Evolutionary conservation across 2,888 invertebrate species (phyloP), one percentile per base, ranked within the genome.

Genomic region (Endotricha flammealis): DNA sequence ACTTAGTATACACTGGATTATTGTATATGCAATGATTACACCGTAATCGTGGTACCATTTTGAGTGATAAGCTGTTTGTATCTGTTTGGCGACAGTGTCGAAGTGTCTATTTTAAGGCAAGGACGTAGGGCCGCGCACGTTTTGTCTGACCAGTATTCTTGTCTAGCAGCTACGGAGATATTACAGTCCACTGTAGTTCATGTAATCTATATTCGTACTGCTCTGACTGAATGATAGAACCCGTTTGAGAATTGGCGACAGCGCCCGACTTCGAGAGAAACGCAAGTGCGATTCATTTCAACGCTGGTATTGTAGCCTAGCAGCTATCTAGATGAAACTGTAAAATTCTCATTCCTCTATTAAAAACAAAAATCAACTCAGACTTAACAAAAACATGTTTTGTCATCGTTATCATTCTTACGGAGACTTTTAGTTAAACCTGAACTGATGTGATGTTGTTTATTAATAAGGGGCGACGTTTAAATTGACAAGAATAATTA

Each of bases 11-110:
- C 66, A 74, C 63, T 68, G 65, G 66, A 65, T 65, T 64, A 57
- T 56, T 64, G 50, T 54, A 54, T 65, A 64, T 64, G 55, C 59
- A 64, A 46, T 58, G 75, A 76, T 79, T 72, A 75, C 57, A 56
- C 48, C 59, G 68, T 72, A 79, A 83, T 81, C 80, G 74, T 61
- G 63, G 63, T 65, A 73, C 71, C 85, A 85, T 85, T 82, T 83
- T 85, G 67, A 76, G 73, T 80, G 85, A 85, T 85, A 85, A 85
- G 70, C 67, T 62, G 49, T 33, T 64, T 61, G 64, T 66, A 62
- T 66, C 63, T 64, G 46, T 42, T 44, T 61, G 58, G 80, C 81
- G 78, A 76, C 77, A 68, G 67, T 57, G 58, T 45, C 59, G 41
- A 37, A 34, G 53, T 49, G 49, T 45, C 49, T 33, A 70, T 66